Conservation (phyloP, 2,888 invertebrate genomes). For the Notocelia uddmanniana region DNA sequence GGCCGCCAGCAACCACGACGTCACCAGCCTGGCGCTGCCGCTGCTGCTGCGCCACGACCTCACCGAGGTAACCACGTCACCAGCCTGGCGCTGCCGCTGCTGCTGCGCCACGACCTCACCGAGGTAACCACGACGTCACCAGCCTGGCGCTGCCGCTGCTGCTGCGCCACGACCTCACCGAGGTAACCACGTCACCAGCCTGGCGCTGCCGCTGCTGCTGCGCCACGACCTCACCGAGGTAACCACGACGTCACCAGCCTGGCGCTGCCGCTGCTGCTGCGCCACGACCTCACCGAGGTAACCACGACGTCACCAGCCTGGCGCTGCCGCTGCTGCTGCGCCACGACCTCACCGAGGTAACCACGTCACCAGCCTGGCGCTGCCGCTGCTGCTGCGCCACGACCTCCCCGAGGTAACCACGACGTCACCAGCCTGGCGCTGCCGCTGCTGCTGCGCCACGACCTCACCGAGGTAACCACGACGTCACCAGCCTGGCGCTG, state of each 20-base stretch:
- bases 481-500: no score
- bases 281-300: slow-evolving; percentile 98
- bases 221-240: slow-evolving; percentile 98
- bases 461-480: no score
- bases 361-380: slow-evolving; percentile 95
- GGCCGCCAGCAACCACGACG: slow-evolving; percentile 97
- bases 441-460: no score
- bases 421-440: no score
- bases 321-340: slow-evolving; percentile 96
- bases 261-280: slow-evolving; percentile 96
- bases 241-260: slow-evolving; percentile 93
- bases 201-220: slow-evolving; percentile 96
- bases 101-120: slow-evolving; percentile 96
- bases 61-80: slow-evolving; percentile 97
- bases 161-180: slow-evolving; percentile 96
- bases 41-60: slow-evolving; percentile 96
- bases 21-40: slow-evolving; percentile 97
- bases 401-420: slow-evolving; percentile 98
- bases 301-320: slow-evolving; percentile 95
- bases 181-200: slow-evolving; percentile 96
- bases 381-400: slow-evolving; percentile 96
- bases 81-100: slow-evolving; percentile 95
- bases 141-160: slow-evolving; percentile 97
- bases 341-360: slow-evolving; percentile 97
- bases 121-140: slow-evolving; percentile 95